These are phyloP conservation scores for Bursaphelenchus mucronatus DNA, from an alignment of 1,140 invertebrate genomes.

Conservation along the genomic window DNA sequence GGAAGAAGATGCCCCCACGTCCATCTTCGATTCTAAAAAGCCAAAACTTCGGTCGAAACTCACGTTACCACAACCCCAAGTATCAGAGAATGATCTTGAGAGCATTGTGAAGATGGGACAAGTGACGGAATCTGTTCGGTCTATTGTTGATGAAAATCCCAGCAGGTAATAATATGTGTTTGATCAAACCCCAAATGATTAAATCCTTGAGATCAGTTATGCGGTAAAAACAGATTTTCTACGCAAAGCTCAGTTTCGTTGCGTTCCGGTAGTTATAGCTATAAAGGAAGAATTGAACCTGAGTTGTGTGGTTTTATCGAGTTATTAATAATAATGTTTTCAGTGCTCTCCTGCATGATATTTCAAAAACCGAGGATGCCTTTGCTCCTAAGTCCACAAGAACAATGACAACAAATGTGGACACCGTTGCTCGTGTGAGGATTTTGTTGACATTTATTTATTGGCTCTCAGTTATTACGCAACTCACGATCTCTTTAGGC, in stretches of 20 bases:
- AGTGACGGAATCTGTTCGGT: conserved; percentile 85
- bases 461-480: background rate
- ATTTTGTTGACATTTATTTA: conserved; percentile 3
- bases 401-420: conserved; percentile 71
- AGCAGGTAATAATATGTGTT: conserved; percentile 32
- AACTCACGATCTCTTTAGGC: conserved; percentile 70
- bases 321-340: conserved; percentile 36
- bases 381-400: conserved; percentile 74
- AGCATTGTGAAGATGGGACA: conserved; percentile 93
- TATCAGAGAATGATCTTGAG: conserved; percentile 75
- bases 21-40: conserved; percentile 84
- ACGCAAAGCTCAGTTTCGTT: too few relatives aligned
- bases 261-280: background rate
- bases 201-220: too few relatives aligned
- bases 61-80: conserved; percentile 90
- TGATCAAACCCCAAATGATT: too few relatives aligned
- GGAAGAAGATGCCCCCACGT: conserved; percentile 81
- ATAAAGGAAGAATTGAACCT: conserved; percentile 23
- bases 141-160: conserved; percentile 70
- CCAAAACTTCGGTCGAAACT: conserved; percentile 88
- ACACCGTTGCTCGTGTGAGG: conserved; percentile 67
- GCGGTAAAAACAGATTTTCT: background rate
- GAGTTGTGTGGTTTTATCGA: conserved; percentile 5
- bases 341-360: conserved; percentile 82
- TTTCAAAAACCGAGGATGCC: conserved; percentile 72